phyloP scores from a whole-genome alignment of 2,797 vertebrate species.

The Rhabdomys pumilio region DNA sequence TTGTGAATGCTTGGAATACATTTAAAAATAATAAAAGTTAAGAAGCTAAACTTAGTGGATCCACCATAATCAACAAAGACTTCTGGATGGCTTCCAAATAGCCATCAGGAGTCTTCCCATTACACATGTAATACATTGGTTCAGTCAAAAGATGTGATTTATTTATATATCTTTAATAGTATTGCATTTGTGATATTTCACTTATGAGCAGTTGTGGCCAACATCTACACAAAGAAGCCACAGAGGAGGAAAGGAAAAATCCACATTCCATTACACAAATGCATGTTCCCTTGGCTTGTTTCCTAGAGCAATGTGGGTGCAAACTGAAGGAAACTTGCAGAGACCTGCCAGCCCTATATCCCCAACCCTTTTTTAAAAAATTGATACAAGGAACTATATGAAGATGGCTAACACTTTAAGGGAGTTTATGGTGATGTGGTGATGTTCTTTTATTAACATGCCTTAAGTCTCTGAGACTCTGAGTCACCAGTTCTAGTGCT shows the following conservation, averaged over 20 bases:
- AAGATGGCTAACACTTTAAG: background rate
- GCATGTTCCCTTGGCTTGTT: background rate
- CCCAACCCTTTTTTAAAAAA: background rate
- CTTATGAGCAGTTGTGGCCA: conserved; percentile 55
- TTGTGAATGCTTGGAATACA: background rate
- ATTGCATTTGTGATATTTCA: conserved; percentile 39
- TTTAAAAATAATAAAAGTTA: background rate
- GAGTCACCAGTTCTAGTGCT: background rate
- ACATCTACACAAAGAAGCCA: conserved; percentile 50
- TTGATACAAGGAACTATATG: background rate
- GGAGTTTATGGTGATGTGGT: background rate
- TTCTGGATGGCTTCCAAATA: conserved; percentile 45
- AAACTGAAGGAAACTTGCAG: background rate
- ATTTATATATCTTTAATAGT: conserved; percentile 22
- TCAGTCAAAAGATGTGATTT: conserved; percentile 60
- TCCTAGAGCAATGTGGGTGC: conserved; percentile 16
- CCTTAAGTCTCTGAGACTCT: background rate
- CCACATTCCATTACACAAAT: conserved; percentile 49
- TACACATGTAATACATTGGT: conserved; percentile 18
- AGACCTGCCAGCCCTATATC: background rate
- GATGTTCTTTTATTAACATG: background rate
- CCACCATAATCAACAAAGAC: background rate
- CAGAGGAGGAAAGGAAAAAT: conserved; percentile 58
- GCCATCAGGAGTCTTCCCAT: background rate
- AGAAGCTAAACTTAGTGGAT: background rate